Conservation (phyloP, 64 coral and sea anemone genomes). For the Actinia tenebrosa region DNA sequence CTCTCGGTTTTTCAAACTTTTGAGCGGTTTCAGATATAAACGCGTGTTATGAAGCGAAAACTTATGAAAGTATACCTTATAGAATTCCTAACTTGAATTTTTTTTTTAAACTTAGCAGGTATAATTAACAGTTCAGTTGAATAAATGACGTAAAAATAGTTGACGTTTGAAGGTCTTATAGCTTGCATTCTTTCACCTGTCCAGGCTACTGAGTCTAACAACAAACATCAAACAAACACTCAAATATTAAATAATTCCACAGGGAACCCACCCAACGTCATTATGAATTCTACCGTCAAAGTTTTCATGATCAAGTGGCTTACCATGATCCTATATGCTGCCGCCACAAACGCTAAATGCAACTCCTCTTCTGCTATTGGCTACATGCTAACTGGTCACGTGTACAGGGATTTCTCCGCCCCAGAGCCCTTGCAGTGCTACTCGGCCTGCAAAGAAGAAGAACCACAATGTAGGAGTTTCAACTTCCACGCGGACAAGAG, state of each 20-base stretch:
- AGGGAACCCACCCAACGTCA: neutral
- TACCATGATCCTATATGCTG: neutral
- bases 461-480: constrained; percentile 53
- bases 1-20: too few relatives aligned
- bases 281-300: neutral
- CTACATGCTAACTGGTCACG: constrained; percentile 22
- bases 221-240: too few relatives aligned
- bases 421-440: constrained; percentile 44
- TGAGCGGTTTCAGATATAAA: too few relatives aligned
- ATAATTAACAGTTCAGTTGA: too few relatives aligned
- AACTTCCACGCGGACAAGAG: constrained; percentile 41
- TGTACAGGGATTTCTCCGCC: constrained; percentile 28
- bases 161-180: too few relatives aligned
- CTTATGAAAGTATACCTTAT: too few relatives aligned
- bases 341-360: neutral
- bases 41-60: too few relatives aligned
- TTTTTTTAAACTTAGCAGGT: too few relatives aligned
- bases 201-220: too few relatives aligned
- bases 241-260: neutral
- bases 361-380: constrained; percentile 41
- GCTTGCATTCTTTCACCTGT: too few relatives aligned
- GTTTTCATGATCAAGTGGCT: neutral
- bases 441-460: constrained; percentile 37
- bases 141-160: too few relatives aligned
- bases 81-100: too few relatives aligned